phyloP scores from a whole-genome alignment of 2,888 invertebrate species.

The Meteorus cinctellus region DNA sequence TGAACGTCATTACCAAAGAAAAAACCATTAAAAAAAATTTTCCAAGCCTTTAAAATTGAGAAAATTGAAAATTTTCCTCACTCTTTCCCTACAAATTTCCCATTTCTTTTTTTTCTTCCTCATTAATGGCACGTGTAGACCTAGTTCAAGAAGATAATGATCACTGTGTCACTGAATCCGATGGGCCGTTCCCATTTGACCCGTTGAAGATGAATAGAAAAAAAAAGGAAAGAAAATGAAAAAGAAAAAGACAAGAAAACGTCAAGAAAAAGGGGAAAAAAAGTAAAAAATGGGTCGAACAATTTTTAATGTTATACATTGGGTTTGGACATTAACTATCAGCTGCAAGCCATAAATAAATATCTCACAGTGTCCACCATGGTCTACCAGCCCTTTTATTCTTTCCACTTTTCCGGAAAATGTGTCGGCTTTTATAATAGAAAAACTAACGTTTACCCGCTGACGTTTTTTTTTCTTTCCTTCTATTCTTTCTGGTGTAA shows the following conservation, averaged over 20 bases:
- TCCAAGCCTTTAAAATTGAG: too few species aligned
- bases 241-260: background rate
- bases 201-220: conserved; percentile 21
- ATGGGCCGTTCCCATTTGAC: background rate
- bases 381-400: conserved; percentile 1
- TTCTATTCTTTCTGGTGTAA: conserved; percentile 28
- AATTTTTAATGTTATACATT: conserved; percentile 24
- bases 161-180: background rate
- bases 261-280: background rate
- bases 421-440: background rate
- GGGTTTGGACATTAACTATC: conserved; percentile 49
- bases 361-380: conserved; percentile 54
- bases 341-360: conserved; percentile 63
- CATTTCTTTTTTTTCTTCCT: too few species aligned
- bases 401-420: conserved; percentile 6
- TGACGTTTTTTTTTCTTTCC: conserved; percentile 38
- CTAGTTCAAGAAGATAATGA: too few species aligned
- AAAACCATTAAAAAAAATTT: too few species aligned
- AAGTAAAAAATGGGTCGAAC: conserved; percentile 24
- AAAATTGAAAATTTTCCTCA: too few species aligned
- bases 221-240: conserved; percentile 5
- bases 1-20: too few species aligned
- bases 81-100: too few species aligned
- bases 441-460: conserved; percentile 11
- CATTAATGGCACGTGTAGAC: too few species aligned